Evolutionary conservation across 2,888 invertebrate species (phyloP).

Genomic region (Deroplatys truncata): DNA sequence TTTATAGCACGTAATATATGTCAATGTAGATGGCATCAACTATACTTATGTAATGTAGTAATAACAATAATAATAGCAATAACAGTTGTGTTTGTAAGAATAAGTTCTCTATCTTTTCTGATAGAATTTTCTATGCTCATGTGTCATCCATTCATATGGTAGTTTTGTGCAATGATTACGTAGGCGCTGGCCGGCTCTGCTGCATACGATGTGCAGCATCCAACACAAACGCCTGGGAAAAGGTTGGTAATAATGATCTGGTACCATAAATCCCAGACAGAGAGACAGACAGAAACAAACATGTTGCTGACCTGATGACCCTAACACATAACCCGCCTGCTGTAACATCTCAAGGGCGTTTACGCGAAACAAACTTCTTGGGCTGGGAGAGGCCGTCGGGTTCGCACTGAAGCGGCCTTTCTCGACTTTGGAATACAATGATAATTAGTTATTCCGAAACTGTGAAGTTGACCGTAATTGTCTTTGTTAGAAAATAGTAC

Average conservation of each 20-base stretch:
- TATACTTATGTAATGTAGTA: too few relatives aligned
- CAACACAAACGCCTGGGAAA: not conserved
- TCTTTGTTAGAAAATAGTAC: too few relatives aligned
- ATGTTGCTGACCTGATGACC: not conserved
- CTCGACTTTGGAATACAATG: not conserved
- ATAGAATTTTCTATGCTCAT: not conserved
- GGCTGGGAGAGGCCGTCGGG: not conserved
- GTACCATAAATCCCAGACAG: not conserved
- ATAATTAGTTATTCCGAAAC: not conserved
- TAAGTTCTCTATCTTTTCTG: not conserved
- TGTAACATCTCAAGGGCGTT: not conserved
- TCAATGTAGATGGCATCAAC: too few relatives aligned
- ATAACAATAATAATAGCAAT: too few relatives aligned
- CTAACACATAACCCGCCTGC: not conserved
- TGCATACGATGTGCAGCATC: not conserved
- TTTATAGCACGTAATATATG: too few relatives aligned
- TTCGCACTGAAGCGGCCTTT: not conserved
- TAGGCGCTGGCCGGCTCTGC: not conserved
- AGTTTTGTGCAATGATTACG: too few relatives aligned
- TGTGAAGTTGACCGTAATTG: not conserved
- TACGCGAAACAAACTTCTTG: not conserved
- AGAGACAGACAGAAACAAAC: slow-evolving; percentile 3
- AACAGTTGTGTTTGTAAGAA: too few relatives aligned
- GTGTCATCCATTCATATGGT: too few relatives aligned
- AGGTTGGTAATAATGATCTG: not conserved